Evolutionary conservation across 2,113 vertebrate genomes (phyloP).

Genomic region (Apteryx owenii): DNA sequence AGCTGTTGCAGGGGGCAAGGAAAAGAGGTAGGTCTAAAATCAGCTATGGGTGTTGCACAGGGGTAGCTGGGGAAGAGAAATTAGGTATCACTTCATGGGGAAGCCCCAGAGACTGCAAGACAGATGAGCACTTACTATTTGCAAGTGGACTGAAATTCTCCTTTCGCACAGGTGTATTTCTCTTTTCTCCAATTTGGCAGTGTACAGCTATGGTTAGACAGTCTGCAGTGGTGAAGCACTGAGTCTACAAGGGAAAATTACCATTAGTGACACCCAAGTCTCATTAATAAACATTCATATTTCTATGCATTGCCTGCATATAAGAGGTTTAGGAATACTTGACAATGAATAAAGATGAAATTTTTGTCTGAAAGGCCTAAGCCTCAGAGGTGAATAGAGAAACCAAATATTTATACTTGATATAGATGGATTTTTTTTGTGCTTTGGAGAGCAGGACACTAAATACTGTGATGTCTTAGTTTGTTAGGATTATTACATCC

Average conservation of each 20-base stretch:
- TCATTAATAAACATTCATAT: neutral
- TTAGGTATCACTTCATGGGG: neutral
- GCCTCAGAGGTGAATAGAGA: neutral
- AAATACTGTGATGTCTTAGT: neutral
- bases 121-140: slow-evolving; percentile 62
- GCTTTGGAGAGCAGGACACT: neutral
- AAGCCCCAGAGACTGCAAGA: neutral
- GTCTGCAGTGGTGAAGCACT: slow-evolving; percentile 19
- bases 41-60: neutral
- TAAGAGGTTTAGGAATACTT: neutral
- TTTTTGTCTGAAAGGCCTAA: neutral
- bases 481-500: neutral
- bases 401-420: neutral
- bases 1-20: neutral
- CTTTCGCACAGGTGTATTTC: neutral
- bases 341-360: neutral
- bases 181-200: slow-evolving; percentile 10
- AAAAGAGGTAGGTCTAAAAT: neutral
- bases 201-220: slow-evolving; percentile 24
- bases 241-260: slow-evolving; percentile 29
- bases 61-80: neutral
- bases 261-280: neutral
- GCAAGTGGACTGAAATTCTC: neutral
- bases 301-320: neutral
- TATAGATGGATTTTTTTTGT: neutral